Conservation (phyloP, 2,888 invertebrate species). For the Netelia inedita region DNA sequence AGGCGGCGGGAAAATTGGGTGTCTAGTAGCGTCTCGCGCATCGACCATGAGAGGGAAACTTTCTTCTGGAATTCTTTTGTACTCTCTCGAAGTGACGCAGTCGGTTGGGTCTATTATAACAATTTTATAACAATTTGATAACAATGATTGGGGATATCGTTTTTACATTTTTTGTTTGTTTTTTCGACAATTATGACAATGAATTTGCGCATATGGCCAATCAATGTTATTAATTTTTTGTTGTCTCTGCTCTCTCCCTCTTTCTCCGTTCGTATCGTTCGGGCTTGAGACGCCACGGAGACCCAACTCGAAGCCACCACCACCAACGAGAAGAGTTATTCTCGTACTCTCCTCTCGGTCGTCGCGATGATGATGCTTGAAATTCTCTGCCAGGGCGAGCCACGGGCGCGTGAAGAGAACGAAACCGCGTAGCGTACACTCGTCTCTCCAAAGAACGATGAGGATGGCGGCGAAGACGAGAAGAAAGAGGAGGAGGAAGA, state of each 20-base stretch:
- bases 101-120: too few relatives aligned
- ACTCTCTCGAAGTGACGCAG: too few relatives aligned
- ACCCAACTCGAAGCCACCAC: slow-evolving; percentile 31
- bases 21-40: not conserved
- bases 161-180: too few relatives aligned
- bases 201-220: not conserved
- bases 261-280: slow-evolving; percentile 32
- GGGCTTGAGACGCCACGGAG: slow-evolving; percentile 57
- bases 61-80: not conserved
- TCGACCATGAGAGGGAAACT: slow-evolving; percentile 11
- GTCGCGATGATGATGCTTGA: slow-evolving; percentile 73
- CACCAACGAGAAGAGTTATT: slow-evolving; percentile 73
- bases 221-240: slow-evolving; percentile 2
- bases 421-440: slow-evolving; percentile 32
- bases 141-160: too few relatives aligned
- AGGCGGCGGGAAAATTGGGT: not conserved
- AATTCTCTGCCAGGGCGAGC: slow-evolving; percentile 82
- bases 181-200: not conserved
- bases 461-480: slow-evolving; percentile 47
- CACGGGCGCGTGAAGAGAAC: slow-evolving; percentile 67
- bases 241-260: not conserved
- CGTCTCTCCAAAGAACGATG: slow-evolving; percentile 52
- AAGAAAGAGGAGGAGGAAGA: slow-evolving; percentile 45
- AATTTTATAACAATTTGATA: too few relatives aligned
- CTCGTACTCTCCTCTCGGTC: slow-evolving; percentile 71